Evolutionary conservation across 2,888 invertebrate species (phyloP), one percentile per base, ranked within the genome.

Genomic region (Chrysolina oricalcia): DNA sequence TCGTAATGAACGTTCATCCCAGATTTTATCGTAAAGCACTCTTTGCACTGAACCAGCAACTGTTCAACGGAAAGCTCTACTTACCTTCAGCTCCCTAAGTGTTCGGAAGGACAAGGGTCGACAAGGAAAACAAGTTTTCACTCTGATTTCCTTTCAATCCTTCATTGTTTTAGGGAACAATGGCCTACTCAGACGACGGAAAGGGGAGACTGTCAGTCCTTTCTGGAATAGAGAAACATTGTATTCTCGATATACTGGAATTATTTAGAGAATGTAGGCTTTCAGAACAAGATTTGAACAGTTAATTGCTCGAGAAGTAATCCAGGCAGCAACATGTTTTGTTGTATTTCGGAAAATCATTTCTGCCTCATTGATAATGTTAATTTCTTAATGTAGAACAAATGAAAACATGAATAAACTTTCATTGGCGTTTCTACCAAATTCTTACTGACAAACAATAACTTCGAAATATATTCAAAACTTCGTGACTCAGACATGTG

Each of bases 71-170:
- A 17, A 59, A 59, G 59, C 27, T 35, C 59, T 59, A n/a, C 59
- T 59, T n/a, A 59, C 59, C 23, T 23, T 10, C 56, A 11, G 6
- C 23, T 56, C 11, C 46, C 56, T 11, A 23, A 23, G 23, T 10
- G 48, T 56, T 56, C 0, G 23, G n/a, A 59, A 59, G 59, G 59
- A 27, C 27, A 35, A 59, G 59, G 59, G 35, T 59, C 59, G 59
- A 15, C 35, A 9, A n/a, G 35, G 35, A 59, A 23, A 23, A 35
- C 27, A 59, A 10, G 9, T 35, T 46, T 46, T n/a, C 23, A 17
- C 27, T 59, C 59, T 59, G 59, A 35, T 27, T 27, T 59, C 59
- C 59, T 59, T 35, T 35, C 59, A 17, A 59, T 59, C 59, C 35
- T 35, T 59, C 59, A 59, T 59, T 59, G 59, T 59, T 59, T 35